Evolutionary conservation across 1,140 invertebrate species (phyloP).

Genomic region (Stegodyphus mimosarum): DNA sequence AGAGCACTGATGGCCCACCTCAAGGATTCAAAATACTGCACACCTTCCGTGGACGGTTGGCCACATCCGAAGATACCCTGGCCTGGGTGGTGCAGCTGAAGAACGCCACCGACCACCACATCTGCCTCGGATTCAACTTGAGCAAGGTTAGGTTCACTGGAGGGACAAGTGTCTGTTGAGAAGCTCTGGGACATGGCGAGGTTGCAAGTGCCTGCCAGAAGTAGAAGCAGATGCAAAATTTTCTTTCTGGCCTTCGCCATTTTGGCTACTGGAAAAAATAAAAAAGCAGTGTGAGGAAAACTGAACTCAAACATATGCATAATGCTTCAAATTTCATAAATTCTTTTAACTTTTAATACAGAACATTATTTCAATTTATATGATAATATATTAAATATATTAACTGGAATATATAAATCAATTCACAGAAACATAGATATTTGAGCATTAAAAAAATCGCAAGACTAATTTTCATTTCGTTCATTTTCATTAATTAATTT

Average conservation of each 20-base stretch:
- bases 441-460: too few species aligned
- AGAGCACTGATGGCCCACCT: conserved; percentile 62
- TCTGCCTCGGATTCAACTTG: conserved; percentile 46
- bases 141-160: not conserved
- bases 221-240: not conserved
- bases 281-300: not conserved
- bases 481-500: too few species aligned
- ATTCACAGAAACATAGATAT: too few species aligned
- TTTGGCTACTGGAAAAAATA: not conserved
- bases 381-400: too few species aligned
- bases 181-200: conserved; percentile 11
- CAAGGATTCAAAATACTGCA: conserved; percentile 64
- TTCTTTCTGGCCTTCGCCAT: conserved; percentile 26
- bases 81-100: conserved; percentile 33
- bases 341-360: too few species aligned
- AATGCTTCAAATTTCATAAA: too few species aligned
- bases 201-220: not conserved
- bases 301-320: too few species aligned
- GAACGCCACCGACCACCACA: conserved; percentile 43
- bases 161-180: conserved; percentile 23
- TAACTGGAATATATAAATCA: too few species aligned
- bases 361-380: too few species aligned
- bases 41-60: conserved; percentile 58
- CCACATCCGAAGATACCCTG: conserved; percentile 53
- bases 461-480: too few species aligned